Percentiles rank a stretch among this genome's conserved stretches.
Evolutionary conservation across 2,113 vertebrate species (phyloP).

Genomic region (Orientallactaga bullata): DNA sequence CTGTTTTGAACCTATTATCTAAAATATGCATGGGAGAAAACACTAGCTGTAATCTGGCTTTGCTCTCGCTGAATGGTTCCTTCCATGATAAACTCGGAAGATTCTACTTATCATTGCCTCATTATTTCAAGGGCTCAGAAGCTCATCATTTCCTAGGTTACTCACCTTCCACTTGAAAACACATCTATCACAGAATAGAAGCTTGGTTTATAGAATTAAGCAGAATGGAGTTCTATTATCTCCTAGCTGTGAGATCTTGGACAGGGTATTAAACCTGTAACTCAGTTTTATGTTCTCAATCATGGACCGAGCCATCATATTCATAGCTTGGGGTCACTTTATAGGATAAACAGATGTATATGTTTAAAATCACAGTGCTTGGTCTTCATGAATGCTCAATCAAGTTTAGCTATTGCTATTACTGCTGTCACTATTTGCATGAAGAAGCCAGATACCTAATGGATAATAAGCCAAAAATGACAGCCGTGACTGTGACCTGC

Average conservation of each 20-base stretch:
- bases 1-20: neutral
- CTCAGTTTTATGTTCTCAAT: fast-evolving
- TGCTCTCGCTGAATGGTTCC: neutral
- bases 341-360: neutral
- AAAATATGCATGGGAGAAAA: neutral
- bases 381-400: neutral
- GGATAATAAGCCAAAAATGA: neutral
- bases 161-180: neutral
- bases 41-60: neutral
- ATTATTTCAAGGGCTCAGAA: neutral
- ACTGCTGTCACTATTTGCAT: neutral
- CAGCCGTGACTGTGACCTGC: too few species aligned
- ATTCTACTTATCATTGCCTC: neutral
- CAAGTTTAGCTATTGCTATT: neutral
- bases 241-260: neutral
- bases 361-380: neutral
- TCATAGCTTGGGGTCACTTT: neutral
- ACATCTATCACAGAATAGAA: neutral
- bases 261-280: fast-evolving
- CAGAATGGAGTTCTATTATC: fast-evolving
- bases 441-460: neutral
- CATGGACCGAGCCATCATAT: fast-evolving
- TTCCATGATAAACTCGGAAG: neutral
- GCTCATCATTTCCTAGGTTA: neutral
- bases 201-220: fast-evolving